Evolutionary conservation across 1,140 invertebrate species (phyloP), one percentile per base, ranked within the genome.

Genomic region (Tetramorium simillimum): DNA sequence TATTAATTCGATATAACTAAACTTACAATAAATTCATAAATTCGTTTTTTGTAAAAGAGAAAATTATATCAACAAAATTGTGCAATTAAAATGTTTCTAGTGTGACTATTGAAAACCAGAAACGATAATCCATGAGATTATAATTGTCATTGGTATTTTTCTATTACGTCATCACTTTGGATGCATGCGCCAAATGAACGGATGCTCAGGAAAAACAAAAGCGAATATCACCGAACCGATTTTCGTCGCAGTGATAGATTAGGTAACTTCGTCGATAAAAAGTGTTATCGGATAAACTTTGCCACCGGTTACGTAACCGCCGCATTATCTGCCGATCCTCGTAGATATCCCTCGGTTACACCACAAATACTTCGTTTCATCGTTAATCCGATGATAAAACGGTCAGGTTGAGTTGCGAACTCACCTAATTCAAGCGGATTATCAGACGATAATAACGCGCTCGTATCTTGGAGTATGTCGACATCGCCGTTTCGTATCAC

Each of bases 51-150:
- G 3, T 53, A 33, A 21, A 12, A 7, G 28, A 24, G 5, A 49
- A 37, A 69, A 33, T 75, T 0, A 3, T 28, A 56, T 18, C 7
- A 21, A 24, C 16, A 37, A 82, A 65, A 56, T 18, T 70, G 14
- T 65, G 12, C 2, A 16, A 4, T 62, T n/a, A 16, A 67, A 28
- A 43, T 40, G 56, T 18, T 24, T 69, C 21, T 60, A 56, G 56
- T 3, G 21, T 60, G 21, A 24, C 10, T 21, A 24, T 60, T 49
- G 58, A 76, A 91, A 90, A 89, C 67, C 62, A 63, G 75, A 86
- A 85, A 33, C 56, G 87, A 87, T 88, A 85, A 58, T 73, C 33
- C 21, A 24, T n/a, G 62, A 78, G 43, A 65, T 63, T 67, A 28
- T 28, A 43, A 56, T 75, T 56, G 21, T 53, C 21, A 6, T 43